Percentiles rank a stretch among this genome's conserved stretches.
Evolutionary conservation across 92 coral and sea anemone species (phyloP).

Genomic region (Meandrina meandrites): DNA sequence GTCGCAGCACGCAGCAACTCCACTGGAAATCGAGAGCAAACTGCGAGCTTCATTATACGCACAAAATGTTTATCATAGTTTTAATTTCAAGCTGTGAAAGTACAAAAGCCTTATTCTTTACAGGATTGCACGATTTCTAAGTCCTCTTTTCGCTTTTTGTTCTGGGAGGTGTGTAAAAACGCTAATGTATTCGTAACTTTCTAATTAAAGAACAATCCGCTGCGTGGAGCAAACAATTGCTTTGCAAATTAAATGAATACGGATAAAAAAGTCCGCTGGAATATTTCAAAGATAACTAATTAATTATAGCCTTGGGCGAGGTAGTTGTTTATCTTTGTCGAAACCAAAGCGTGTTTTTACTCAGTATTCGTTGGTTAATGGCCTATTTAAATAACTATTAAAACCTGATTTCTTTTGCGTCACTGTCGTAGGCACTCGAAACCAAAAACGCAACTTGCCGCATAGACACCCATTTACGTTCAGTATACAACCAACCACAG

Average conservation of each 20-base stretch:
- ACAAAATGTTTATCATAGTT: slow-evolving; percentile 64
- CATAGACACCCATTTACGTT: neutral
- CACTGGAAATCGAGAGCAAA: slow-evolving; percentile 43
- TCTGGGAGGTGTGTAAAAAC: slow-evolving; percentile 57
- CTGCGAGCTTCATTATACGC: slow-evolving; percentile 45
- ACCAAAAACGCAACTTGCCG: slow-evolving; percentile 8
- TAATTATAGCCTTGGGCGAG: slow-evolving; percentile 76
- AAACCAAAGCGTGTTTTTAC: slow-evolving; percentile 28
- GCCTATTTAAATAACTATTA: slow-evolving; percentile 29
- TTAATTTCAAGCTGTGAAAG: slow-evolving; percentile 52
- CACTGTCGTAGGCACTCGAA: neutral
- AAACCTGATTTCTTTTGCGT: slow-evolving; percentile 10
- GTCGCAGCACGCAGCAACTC: slow-evolving; percentile 43
- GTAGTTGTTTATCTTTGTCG: slow-evolving; percentile 57
- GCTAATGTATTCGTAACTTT: slow-evolving; percentile 77
- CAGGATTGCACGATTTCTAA: slow-evolving; percentile 32
- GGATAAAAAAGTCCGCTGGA: slow-evolving; percentile 63
- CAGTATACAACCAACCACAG: slow-evolving; percentile 1
- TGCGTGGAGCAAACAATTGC: slow-evolving; percentile 78
- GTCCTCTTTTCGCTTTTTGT: slow-evolving; percentile 48
- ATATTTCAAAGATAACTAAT: slow-evolving; percentile 64
- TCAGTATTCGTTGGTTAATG: slow-evolving; percentile 34
- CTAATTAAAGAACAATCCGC: slow-evolving; percentile 95
- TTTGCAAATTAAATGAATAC: slow-evolving; percentile 89
- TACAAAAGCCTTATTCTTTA: slow-evolving; percentile 58